Evolutionary conservation across 2,797 vertebrate species (phyloP), one percentile per base, ranked within the genome.

Genomic region (Paedocypris micromegethes): DNA sequence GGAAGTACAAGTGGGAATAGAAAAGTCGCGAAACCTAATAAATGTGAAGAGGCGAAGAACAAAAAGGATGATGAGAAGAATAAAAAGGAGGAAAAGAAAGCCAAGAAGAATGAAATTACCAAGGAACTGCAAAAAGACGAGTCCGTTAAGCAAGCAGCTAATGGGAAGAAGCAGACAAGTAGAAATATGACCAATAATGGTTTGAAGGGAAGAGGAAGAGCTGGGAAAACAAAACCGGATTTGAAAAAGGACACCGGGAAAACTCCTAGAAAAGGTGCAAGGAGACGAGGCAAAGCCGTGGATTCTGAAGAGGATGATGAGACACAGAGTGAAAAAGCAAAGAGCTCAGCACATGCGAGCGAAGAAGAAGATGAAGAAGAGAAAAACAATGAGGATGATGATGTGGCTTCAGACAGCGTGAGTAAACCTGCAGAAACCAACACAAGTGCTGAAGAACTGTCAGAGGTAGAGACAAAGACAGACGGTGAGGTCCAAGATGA

Each of bases 261-360:
- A 51, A 56, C 51, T 56, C 52, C 59, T 2, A 6, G 62, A 51
- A 79, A 81, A 53, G 42, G 9, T 44, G 72, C 58, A n/a, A 78
- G 75, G 9, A 78, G 51, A 66, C 58, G 60, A 37, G 46, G 46
- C 42, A 77, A 66, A 49, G 62, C 55, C 9, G 53, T 68, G n/a
- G 71, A 80, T 62, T 54, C 77, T 58, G 72, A 83, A 42, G 71
- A 79, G 37, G 75, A 82, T 23, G 72, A 23, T 23, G 23, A 86
- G 73, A 74, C 79, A 1, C 84, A 83, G 58, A 86, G 76, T 6
- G 73, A 80, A 60, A 76, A 77, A 56, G 42, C 47, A 41, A 81
- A 75, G 70, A 82, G 74, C 71, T 85, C 83, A 58, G 82, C 2
- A 64, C 77, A 81, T 75, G 74, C 70, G 42, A 78, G 57, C 5